These are phyloP conservation scores for Cryptomyrus ogoouensis DNA, from an alignment of 2,113 vertebrate species.

Conservation along the genomic window DNA sequence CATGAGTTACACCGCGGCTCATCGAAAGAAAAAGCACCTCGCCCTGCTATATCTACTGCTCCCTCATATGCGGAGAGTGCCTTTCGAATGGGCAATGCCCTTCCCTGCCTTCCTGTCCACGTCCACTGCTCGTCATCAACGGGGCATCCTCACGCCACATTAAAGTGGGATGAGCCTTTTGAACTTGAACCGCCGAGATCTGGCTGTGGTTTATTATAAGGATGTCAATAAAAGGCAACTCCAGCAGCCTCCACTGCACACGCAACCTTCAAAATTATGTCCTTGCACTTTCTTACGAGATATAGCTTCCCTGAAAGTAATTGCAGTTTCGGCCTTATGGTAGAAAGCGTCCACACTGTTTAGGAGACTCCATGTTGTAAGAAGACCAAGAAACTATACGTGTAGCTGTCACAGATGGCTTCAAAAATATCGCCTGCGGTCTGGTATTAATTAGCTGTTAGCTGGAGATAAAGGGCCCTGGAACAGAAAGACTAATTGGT, in stretches of 20 bases:
- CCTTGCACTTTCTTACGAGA: not conserved
- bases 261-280: not conserved
- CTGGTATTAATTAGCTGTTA: conserved; percentile 11
- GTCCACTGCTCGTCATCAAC: not conserved
- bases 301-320: not conserved
- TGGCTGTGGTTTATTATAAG: not conserved
- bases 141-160: not conserved
- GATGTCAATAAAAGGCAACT: not conserved
- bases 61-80: not conserved
- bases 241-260: not conserved
- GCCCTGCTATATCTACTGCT: not conserved
- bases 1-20: not conserved
- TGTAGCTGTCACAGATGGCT: not conserved
- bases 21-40: not conserved
- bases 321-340: not conserved
- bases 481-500: conserved; percentile 15
- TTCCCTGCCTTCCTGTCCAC: not conserved
- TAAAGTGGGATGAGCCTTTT: not conserved
- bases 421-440: not conserved
- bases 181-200: not conserved
- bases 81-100: not conserved
- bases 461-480: not conserved
- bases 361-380: not conserved
- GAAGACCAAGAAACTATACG: not conserved
- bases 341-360: not conserved